Percentiles rank a stretch among this genome's conserved stretches.
Conservation (phyloP, 64 coral and sea anemone species). For the Actinia equina region DNA sequence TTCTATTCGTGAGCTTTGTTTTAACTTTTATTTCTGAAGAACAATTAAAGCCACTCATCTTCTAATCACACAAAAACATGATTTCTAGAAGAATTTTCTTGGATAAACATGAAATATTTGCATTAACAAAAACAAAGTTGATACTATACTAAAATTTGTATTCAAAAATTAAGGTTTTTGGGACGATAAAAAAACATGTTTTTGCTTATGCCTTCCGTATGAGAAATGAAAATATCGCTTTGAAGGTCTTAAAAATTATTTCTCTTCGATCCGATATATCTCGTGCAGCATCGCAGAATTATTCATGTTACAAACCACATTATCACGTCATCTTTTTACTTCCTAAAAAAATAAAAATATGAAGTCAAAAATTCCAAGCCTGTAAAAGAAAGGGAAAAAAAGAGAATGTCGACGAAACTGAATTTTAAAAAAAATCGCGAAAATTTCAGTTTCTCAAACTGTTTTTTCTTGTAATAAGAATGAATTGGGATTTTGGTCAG, state of each 20-base stretch:
- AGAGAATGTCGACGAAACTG: too few relatives aligned
- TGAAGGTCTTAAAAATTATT: neutral
- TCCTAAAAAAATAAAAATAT: neutral
- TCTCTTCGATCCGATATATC: neutral
- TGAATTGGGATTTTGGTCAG: too few relatives aligned
- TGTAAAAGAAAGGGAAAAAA: too few relatives aligned
- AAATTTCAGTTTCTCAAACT: too few relatives aligned
- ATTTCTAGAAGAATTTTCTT: neutral
- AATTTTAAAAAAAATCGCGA: too few relatives aligned
- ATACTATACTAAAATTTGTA: neutral
- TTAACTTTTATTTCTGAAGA: neutral
- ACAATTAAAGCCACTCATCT: neutral
- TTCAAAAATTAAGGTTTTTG: neutral
- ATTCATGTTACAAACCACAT: neutral
- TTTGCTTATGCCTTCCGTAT: neutral
- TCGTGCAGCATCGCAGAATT: neutral
- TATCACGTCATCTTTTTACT: neutral
- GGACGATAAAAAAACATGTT: neutral
- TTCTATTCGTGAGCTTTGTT: neutral
- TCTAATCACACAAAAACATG: neutral
- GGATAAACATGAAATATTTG: neutral
- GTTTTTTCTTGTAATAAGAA: too few relatives aligned
- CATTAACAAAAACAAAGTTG: neutral
- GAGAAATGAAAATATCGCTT: neutral
- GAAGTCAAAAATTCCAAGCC: too few relatives aligned